Conservation (phyloP, 2,113 vertebrate genomes). For the Nothoprocta pentlandii region DNA sequence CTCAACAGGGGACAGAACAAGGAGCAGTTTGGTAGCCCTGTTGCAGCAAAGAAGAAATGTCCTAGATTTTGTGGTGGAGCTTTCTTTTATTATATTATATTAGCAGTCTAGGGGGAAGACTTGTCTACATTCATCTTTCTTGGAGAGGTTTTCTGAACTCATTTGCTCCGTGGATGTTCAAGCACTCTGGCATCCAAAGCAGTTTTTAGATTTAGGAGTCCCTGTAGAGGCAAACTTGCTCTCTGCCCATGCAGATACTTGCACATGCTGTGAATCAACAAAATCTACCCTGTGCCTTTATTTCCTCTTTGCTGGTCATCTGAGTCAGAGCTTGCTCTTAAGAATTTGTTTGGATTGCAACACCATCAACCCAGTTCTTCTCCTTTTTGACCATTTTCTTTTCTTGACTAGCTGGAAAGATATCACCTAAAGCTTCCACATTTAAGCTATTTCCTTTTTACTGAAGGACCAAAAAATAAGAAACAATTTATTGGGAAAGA, state of each 20-base stretch:
- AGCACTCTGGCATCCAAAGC: neutral
- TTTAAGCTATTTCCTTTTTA: neutral
- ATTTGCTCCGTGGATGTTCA: neutral
- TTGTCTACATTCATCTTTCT: neutral
- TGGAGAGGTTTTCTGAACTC: neutral
- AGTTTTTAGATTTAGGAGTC: neutral
- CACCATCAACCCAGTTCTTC: neutral
- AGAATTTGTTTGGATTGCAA: neutral
- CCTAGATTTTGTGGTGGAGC: neutral
- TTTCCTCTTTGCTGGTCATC: neutral
- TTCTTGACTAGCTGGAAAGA: neutral
- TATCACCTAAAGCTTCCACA: neutral
- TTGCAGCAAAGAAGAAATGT: neutral
- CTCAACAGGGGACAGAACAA: neutral
- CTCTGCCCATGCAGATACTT: neutral
- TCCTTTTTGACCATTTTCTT: neutral
- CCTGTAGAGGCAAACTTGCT: neutral
- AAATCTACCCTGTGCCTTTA: neutral
- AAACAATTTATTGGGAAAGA: neutral
- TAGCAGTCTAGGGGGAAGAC: rapidly evolving
- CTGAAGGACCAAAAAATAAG: neutral
- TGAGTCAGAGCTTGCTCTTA: neutral
- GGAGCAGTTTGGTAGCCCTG: neutral
- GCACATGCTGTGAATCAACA: neutral
- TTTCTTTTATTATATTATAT: neutral